phyloP scores from a whole-genome alignment of 2,113 vertebrate genomes.

The Crotalus horridus region DNA sequence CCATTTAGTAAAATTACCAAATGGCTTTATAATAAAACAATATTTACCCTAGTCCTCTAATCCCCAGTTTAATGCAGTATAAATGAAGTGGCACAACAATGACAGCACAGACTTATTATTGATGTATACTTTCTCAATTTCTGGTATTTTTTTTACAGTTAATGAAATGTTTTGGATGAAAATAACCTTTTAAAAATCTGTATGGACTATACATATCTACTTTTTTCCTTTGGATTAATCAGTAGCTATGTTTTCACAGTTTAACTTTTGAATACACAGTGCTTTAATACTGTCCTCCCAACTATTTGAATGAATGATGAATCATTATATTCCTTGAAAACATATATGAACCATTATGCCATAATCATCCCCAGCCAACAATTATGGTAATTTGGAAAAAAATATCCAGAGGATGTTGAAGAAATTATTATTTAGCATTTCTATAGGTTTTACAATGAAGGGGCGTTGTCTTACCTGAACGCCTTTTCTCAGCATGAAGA shows the following conservation, averaged over 20 bases:
- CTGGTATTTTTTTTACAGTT: not conserved
- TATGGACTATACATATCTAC: not conserved
- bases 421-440: not conserved
- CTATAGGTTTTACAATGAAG: not conserved
- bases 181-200: not conserved
- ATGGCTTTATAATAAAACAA: not conserved
- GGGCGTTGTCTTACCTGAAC: too few species aligned
- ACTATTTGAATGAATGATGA: not conserved
- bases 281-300: not conserved
- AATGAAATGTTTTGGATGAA: not conserved
- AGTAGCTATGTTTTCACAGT: not conserved
- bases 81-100: not conserved
- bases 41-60: not conserved
- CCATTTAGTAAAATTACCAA: not conserved
- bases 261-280: not conserved
- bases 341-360: not conserved
- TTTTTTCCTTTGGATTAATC: not conserved
- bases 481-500: too few species aligned
- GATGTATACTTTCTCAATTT: not conserved
- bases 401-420: not conserved
- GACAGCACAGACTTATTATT: not conserved
- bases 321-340: not conserved
- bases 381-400: not conserved
- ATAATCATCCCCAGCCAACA: not conserved
- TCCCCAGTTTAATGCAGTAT: not conserved